Evolutionary conservation across 2,797 vertebrate species (phyloP).

Genomic region (Linurgus olivaceus): DNA sequence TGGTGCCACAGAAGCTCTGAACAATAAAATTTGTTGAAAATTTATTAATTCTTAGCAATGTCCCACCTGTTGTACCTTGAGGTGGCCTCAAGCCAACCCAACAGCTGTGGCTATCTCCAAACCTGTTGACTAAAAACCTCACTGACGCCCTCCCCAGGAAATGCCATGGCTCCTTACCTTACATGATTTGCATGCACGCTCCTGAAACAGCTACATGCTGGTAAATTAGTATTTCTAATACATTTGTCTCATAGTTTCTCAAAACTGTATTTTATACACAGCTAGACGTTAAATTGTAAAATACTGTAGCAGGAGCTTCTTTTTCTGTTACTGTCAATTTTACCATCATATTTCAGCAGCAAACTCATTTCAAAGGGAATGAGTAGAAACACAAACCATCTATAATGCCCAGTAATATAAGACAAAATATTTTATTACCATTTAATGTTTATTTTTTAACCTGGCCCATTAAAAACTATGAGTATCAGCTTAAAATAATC

Average conservation of each 20-base stretch:
- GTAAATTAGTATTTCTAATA: background rate
- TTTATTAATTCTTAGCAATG: background rate
- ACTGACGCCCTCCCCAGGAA: background rate
- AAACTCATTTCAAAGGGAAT: background rate
- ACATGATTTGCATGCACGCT: background rate
- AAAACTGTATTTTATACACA: background rate
- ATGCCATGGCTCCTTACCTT: background rate
- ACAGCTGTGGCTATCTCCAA: slow-evolving; percentile 77
- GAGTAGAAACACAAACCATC: background rate
- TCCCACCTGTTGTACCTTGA: slow-evolving; percentile 14
- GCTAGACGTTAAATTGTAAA: background rate
- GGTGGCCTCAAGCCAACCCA: slow-evolving; percentile 51
- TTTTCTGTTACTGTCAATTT: background rate
- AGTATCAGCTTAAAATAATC: background rate
- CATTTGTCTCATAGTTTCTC: background rate
- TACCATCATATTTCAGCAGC: background rate
- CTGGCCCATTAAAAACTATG: background rate
- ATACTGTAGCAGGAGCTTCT: background rate
- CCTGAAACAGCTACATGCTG: background rate
- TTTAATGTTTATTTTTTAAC: background rate
- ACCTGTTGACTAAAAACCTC: background rate
- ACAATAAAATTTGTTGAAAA: background rate
- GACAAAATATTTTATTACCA: background rate
- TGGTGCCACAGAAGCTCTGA: background rate
- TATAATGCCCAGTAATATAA: background rate